phyloP scores from a whole-genome alignment of 2,797 vertebrate genomes.

The Falco peregrinus region DNA sequence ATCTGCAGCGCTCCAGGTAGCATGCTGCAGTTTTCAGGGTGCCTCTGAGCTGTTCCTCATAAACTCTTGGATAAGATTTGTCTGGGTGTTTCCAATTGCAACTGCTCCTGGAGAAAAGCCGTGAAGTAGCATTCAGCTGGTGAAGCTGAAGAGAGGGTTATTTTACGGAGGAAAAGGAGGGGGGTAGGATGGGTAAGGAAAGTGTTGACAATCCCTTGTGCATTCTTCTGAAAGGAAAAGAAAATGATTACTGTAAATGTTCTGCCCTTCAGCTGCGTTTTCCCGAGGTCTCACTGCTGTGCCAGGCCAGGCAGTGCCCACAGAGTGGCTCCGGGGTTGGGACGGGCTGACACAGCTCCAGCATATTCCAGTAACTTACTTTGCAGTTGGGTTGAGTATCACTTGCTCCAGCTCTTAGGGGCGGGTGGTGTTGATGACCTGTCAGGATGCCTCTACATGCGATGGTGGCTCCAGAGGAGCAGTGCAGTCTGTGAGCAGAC shows the following conservation, averaged over 20 bases:
- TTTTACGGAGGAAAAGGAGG: slow-evolving; percentile 33
- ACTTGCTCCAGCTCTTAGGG: neutral
- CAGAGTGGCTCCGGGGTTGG: neutral
- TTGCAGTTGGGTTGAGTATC: neutral
- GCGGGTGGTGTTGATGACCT: neutral
- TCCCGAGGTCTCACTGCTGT: neutral
- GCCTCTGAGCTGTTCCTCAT: slow-evolving; percentile 65
- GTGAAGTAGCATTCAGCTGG: slow-evolving; percentile 40
- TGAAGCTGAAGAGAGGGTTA: neutral
- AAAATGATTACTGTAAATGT: slow-evolving; percentile 31
- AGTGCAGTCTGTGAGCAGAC: neutral
- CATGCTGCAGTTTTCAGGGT: slow-evolving; percentile 67
- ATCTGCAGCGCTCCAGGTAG: slow-evolving; percentile 60
- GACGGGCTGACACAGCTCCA: neutral
- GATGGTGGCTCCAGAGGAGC: neutral
- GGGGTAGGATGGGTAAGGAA: neutral
- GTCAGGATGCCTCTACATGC: fast-evolving
- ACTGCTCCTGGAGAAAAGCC: slow-evolving; percentile 26
- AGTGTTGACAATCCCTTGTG: slow-evolving; percentile 43
- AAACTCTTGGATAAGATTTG: slow-evolving; percentile 64
- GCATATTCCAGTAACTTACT: neutral
- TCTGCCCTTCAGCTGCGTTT: slow-evolving; percentile 9
- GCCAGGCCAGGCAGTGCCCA: neutral
- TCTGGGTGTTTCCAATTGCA: slow-evolving; percentile 60
- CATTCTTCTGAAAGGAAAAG: slow-evolving; percentile 36